Conservation (phyloP, 1,140 invertebrate species). For the Pseudomyrmex concolor region DNA sequence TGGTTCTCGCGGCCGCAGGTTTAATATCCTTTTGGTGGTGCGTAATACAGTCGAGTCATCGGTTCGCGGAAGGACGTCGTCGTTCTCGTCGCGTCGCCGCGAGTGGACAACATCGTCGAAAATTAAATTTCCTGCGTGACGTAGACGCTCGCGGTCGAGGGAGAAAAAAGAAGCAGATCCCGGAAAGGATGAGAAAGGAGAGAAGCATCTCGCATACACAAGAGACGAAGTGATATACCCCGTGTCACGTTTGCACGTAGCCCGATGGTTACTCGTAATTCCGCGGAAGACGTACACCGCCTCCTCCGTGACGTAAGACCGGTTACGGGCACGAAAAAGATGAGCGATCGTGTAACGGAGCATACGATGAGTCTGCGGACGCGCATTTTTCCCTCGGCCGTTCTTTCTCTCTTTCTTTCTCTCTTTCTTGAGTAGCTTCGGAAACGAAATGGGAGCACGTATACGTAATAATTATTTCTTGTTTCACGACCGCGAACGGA, state of each 20-base stretch:
- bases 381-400: slow-evolving; percentile 49
- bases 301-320: slow-evolving; percentile 47
- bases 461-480: slow-evolving; percentile 57
- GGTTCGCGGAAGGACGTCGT: slow-evolving; percentile 57
- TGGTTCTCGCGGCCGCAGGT: slow-evolving; percentile 3
- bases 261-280: slow-evolving; percentile 25
- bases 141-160: slow-evolving; percentile 22
- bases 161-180: slow-evolving; percentile 13
- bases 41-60: slow-evolving; percentile 66
- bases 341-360: slow-evolving; percentile 68
- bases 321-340: slow-evolving; percentile 60
- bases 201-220: slow-evolving; percentile 4
- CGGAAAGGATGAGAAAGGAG: slow-evolving; percentile 4
- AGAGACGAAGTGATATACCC: neutral
- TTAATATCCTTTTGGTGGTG: slow-evolving; percentile 58
- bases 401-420: neutral
- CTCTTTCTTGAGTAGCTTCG: neutral
- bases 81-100: neutral
- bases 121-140: slow-evolving; percentile 68
- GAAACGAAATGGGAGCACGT: slow-evolving; percentile 43
- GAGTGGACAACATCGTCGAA: slow-evolving; percentile 15
- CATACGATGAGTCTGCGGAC: slow-evolving; percentile 65
- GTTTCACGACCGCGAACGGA: slow-evolving; percentile 18
- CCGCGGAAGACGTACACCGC: slow-evolving; percentile 32
- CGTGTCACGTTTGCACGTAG: slow-evolving; percentile 55